phyloP scores from a whole-genome alignment of 2,888 invertebrate species.

The Sepiola atlantica region DNA sequence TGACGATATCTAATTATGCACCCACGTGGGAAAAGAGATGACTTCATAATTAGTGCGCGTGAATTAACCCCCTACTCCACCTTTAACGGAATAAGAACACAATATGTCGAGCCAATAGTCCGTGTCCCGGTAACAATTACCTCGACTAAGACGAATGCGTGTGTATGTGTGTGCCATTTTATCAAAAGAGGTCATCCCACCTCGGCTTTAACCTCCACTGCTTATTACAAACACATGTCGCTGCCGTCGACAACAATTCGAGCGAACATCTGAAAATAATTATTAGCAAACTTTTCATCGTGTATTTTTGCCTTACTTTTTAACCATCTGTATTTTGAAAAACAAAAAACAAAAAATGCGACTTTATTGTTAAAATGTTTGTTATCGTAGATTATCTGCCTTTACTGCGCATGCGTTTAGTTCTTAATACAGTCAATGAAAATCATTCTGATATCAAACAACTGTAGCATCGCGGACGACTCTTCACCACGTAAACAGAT shows the following conservation, averaged over 20 bases:
- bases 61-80: no score
- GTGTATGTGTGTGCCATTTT: no score
- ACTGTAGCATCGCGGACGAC: no score
- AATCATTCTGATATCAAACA: no score
- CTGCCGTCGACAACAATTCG: conserved; percentile 32
- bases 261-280: conserved; percentile 16
- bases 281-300: not conserved
- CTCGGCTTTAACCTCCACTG: not conserved
- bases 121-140: no score
- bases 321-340: not conserved
- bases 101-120: no score
- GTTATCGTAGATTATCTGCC: not conserved
- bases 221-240: not conserved
- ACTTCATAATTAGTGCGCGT: no score
- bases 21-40: no score
- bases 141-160: no score
- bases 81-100: no score
- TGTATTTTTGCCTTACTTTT: not conserved
- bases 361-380: not conserved
- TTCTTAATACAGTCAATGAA: not conserved
- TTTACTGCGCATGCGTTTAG: not conserved
- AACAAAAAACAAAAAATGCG: not conserved
- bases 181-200: not conserved
- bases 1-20: no score
- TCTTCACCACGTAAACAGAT: no score